These are phyloP conservation scores for Tenodera sinensis DNA, from an alignment of 2,888 invertebrate genomes.

Conservation along the genomic window DNA sequence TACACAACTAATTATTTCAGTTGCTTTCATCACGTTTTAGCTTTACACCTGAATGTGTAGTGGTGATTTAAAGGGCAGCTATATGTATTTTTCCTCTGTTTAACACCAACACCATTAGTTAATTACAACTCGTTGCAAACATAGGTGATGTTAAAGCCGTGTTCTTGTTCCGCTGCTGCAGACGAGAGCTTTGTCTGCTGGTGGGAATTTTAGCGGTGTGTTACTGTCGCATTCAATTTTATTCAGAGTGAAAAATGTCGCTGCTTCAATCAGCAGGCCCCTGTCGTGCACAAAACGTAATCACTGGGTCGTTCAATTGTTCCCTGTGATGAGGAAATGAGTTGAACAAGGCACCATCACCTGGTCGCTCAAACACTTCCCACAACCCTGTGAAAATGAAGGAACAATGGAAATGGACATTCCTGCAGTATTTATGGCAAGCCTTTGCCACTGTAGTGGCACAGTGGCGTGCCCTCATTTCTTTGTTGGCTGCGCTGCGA, in stretches of 20 bases:
- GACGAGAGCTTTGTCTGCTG: neutral
- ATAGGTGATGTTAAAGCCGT: neutral
- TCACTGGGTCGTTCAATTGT: neutral
- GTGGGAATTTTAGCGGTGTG: neutral
- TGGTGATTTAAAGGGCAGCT: neutral
- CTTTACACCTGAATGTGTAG: neutral
- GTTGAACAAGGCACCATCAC: neutral
- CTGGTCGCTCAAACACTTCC: neutral
- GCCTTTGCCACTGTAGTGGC: no score
- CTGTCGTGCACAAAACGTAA: neutral
- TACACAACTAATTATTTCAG: no score
- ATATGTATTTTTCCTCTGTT: neutral
- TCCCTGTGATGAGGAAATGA: neutral
- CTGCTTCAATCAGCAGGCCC: neutral
- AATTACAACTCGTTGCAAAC: neutral
- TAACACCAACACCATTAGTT: neutral
- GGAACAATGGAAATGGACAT: neutral
- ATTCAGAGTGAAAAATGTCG: neutral
- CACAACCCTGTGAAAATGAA: neutral
- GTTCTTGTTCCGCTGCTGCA: neutral
- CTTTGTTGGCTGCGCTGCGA: no score
- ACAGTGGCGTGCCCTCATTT: no score
- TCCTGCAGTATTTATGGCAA: no score
- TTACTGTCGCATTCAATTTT: neutral
- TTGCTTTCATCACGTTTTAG: neutral